Percentiles rank a stretch among this genome's conserved stretches.
phyloP scores from a whole-genome alignment of 2,797 vertebrate genomes.

The Avahi laniger region DNA sequence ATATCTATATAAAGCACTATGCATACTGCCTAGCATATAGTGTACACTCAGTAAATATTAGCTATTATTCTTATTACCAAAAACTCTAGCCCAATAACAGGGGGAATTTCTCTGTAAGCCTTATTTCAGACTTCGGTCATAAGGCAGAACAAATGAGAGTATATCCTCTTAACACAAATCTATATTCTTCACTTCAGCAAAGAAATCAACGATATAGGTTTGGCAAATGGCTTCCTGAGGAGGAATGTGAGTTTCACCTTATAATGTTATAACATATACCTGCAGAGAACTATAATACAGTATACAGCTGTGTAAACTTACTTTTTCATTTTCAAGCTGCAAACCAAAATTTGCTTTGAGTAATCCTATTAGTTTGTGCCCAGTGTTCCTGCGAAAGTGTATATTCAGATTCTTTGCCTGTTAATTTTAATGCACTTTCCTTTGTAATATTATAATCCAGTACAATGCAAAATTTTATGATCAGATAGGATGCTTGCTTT shows the following conservation, averaged over 20 bases:
- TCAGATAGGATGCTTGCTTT: not conserved
- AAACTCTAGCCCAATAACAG: not conserved
- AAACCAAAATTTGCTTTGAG: conserved; percentile 33
- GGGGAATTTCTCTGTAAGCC: not conserved
- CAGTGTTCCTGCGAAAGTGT: not conserved
- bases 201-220: not conserved
- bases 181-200: not conserved
- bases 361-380: not conserved
- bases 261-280: not conserved
- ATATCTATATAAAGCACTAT: not conserved
- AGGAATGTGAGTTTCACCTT: not conserved
- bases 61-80: not conserved
- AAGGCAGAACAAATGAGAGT: not conserved
- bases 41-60: not conserved
- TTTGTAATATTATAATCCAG: not conserved
- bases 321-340: conserved; percentile 24
- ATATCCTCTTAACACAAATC: not conserved
- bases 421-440: not conserved
- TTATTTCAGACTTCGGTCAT: not conserved
- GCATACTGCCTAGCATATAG: not conserved
- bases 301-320: not conserved
- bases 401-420: not conserved
- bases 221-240: not conserved
- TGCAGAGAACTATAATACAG: not conserved
- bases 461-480: conserved; percentile 10